A percentile compares a stretch with the other conserved stretches of the same genome.
Evolutionary conservation across 2,113 vertebrate species (phyloP).

Genomic region (Serinus canaria): DNA sequence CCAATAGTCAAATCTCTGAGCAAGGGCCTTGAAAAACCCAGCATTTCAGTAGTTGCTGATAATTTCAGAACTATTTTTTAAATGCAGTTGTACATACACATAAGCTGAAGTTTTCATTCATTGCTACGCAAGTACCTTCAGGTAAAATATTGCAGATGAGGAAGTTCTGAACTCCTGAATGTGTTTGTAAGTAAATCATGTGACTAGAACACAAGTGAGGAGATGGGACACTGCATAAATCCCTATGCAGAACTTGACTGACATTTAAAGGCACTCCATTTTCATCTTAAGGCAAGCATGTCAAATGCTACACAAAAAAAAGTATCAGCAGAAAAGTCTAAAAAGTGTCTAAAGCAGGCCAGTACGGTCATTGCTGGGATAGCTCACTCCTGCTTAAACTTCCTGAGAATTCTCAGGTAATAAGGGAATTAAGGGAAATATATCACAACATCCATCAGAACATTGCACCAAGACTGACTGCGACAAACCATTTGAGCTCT

Average conservation of each 20-base stretch:
- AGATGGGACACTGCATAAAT: neutral
- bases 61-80: neutral
- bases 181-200: neutral
- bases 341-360: neutral
- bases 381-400: neutral
- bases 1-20: neutral
- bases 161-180: neutral
- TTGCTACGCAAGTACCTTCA: neutral
- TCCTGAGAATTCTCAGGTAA: neutral
- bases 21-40: neutral
- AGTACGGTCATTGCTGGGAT: neutral
- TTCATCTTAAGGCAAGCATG: rapidly evolving
- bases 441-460: neutral
- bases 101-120: neutral
- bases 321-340: neutral
- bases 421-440: neutral
- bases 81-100: neutral
- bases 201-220: neutral
- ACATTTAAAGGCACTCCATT: neutral
- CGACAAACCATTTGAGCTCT: neutral
- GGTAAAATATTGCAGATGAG: neutral
- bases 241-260: neutral
- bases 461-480: neutral
- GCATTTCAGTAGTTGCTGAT: neutral
- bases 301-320: neutral